Conservation (phyloP, 2,888 invertebrate species). For the Formica aserva region DNA sequence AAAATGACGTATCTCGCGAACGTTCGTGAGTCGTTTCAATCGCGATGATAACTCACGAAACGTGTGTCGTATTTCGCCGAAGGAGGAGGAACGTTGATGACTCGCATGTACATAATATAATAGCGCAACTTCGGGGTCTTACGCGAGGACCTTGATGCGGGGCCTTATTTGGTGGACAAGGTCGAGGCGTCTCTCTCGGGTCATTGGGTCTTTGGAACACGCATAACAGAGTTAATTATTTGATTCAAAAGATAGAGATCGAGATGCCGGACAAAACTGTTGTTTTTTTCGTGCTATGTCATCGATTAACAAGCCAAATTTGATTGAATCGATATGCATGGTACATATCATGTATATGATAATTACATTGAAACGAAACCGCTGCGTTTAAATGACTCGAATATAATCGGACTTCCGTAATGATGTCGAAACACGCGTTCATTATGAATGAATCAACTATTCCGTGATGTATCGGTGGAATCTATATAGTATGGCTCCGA, state of each 20-base stretch:
- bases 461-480: not conserved
- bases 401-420: not conserved
- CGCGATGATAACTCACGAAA: conserved; percentile 7
- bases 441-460: not conserved
- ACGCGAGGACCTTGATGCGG: conserved; percentile 81
- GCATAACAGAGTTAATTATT: conserved; percentile 5
- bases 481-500: not conserved
- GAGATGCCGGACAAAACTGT: not conserved
- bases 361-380: conserved; percentile 15
- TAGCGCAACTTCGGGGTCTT: conserved; percentile 74
- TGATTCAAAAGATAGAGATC: not conserved
- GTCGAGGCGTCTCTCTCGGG: conserved; percentile 79
- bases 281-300: not conserved
- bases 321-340: not conserved
- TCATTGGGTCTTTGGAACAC: conserved; percentile 83
- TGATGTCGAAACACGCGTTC: not conserved
- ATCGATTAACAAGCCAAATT: not conserved
- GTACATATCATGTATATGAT: not conserved
- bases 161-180: conserved; percentile 84
- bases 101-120: conserved; percentile 67
- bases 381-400: conserved; percentile 19
- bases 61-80: conserved; percentile 17
- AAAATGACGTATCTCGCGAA: conserved; percentile 27
- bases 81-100: conserved; percentile 51
- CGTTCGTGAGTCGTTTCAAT: not conserved